Evolutionary conservation across 2,797 vertebrate species (phyloP).

Genomic region (Thamnophis elegans): DNA sequence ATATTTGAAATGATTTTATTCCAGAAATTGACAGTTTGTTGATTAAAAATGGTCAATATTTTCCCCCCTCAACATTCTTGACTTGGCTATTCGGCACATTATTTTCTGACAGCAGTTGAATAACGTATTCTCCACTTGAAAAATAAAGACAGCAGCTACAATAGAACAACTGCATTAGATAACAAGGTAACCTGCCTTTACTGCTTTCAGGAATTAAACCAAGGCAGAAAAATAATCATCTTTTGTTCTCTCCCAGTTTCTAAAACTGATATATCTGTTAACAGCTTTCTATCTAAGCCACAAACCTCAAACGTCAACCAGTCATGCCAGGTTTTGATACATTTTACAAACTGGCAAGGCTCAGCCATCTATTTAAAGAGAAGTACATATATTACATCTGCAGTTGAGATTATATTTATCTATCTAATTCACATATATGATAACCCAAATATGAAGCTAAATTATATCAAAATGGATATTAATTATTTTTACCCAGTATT

Average conservation of each 20-base stretch:
- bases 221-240: neutral
- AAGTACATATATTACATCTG: neutral
- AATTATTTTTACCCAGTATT: neutral
- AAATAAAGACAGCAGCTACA: neutral
- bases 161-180: neutral
- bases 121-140: constrained; percentile 5
- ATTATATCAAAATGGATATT: neutral
- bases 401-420: neutral
- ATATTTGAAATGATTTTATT: neutral
- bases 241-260: neutral
- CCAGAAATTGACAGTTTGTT: neutral
- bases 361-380: neutral
- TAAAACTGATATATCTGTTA: neutral
- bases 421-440: neutral
- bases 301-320: neutral
- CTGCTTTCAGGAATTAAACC: neutral
- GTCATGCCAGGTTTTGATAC: neutral
- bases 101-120: neutral
- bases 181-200: neutral
- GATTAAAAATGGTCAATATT: neutral
- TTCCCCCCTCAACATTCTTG: neutral
- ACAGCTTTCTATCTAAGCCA: neutral
- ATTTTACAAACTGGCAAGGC: neutral
- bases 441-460: neutral
- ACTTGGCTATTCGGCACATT: neutral